These are phyloP conservation scores for Drosophila antonietae DNA, from an alignment of 2,888 invertebrate genomes.

Conservation along the genomic window DNA sequence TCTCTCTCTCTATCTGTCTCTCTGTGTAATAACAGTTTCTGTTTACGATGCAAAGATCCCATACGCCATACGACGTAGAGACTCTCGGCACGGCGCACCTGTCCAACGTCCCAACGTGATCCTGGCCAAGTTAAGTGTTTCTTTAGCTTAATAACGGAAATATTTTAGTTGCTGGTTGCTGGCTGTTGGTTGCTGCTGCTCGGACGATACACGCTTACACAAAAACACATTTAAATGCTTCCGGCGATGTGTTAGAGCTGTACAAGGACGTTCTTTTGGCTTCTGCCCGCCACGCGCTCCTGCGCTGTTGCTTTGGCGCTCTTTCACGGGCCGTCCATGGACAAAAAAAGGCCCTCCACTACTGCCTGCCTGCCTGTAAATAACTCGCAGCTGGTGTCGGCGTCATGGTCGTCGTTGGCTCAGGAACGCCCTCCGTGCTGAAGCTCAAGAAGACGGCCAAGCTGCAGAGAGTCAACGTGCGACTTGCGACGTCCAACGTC, in stretches of 20 bases:
- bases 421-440: slow-evolving; percentile 42
- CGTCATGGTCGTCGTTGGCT: slow-evolving; percentile 21
- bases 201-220: slow-evolving; percentile 67
- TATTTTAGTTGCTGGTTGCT: slow-evolving; percentile 63
- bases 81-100: slow-evolving; percentile 40
- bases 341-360: slow-evolving; percentile 62
- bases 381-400: slow-evolving; percentile 80
- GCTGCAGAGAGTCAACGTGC: slow-evolving; percentile 15
- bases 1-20: not conserved
- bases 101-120: slow-evolving; percentile 39
- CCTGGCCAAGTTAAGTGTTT: slow-evolving; percentile 78
- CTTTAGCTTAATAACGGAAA: slow-evolving; percentile 79
- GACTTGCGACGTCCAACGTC: not conserved
- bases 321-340: slow-evolving; percentile 17
- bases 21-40: slow-evolving; percentile 2
- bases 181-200: slow-evolving; percentile 23
- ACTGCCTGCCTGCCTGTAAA: slow-evolving; percentile 74
- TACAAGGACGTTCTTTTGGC: slow-evolving; percentile 49
- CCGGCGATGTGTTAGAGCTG: slow-evolving; percentile 73
- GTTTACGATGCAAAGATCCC: slow-evolving; percentile 11
- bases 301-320: too few relatives aligned
- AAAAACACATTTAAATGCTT: slow-evolving; percentile 77
- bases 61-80: not conserved
- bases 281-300: slow-evolving; percentile 10
- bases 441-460: slow-evolving; percentile 12